Evolutionary conservation across 2,113 vertebrate genomes (phyloP).

Genomic region (Ammodytes marinus): DNA sequence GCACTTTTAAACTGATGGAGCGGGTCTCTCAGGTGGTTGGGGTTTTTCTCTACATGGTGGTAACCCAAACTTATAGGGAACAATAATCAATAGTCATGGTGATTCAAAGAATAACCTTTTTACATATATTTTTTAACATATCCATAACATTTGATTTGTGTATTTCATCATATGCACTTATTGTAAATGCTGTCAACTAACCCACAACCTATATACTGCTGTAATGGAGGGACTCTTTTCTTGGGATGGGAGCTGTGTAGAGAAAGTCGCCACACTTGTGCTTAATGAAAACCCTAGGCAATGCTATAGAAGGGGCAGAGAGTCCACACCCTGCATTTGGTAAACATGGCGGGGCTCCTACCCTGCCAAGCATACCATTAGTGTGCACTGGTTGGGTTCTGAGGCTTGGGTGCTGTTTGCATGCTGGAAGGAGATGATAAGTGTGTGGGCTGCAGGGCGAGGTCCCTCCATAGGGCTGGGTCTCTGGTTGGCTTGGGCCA

Average conservation of each 20-base stretch:
- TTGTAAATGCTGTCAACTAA: background rate
- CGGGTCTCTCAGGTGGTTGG: no score
- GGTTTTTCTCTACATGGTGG: background rate
- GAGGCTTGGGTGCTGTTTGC: background rate
- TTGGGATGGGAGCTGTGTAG: background rate
- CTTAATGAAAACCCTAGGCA: conserved; percentile 3
- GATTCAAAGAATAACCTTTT: background rate
- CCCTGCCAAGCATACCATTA: conserved; percentile 18
- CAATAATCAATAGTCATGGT: background rate
- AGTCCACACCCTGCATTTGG: conserved; percentile 10
- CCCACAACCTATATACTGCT: background rate
- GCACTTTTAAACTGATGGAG: no score
- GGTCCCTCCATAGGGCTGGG: background rate
- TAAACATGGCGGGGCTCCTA: background rate
- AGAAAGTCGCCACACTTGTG: background rate
- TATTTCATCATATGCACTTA: background rate
- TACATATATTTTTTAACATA: background rate
- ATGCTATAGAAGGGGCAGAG: background rate
- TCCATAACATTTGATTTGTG: no score
- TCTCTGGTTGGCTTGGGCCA: background rate
- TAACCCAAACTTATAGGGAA: background rate
- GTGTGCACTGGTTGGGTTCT: conserved; percentile 8
- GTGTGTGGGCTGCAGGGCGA: conserved; percentile 14
- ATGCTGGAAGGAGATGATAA: conserved; percentile 29
- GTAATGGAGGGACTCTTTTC: background rate